phyloP scores from a whole-genome alignment of 2,888 invertebrate species.

The Pyrochroa serraticornis region DNA sequence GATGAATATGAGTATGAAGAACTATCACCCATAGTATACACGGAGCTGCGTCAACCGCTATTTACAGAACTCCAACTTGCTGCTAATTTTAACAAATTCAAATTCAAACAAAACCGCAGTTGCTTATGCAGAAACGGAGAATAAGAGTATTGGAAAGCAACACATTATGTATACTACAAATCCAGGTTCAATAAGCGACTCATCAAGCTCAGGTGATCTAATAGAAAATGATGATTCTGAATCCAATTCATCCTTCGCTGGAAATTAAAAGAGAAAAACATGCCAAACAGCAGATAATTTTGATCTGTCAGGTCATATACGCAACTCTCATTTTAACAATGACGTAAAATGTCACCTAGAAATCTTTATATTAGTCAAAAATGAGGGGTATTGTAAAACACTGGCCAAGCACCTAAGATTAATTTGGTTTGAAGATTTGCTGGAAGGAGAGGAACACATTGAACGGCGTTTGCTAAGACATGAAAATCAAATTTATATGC shows the following conservation, averaged over 20 bases:
- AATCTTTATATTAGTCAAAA: slow-evolving; percentile 6
- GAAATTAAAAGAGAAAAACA: slow-evolving; percentile 12
- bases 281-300: slow-evolving; percentile 10
- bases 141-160: slow-evolving; percentile 12
- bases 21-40: slow-evolving; percentile 7
- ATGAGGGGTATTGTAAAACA: background rate
- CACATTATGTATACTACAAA: slow-evolving; percentile 12
- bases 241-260: slow-evolving; percentile 1
- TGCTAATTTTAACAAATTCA: slow-evolving; percentile 1
- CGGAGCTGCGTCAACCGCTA: slow-evolving; percentile 3
- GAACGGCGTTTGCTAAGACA: slow-evolving; percentile 6
- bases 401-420: slow-evolving; percentile 9
- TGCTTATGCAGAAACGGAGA: slow-evolving; percentile 7
- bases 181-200: slow-evolving; percentile 10
- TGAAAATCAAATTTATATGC: slow-evolving; percentile 6
- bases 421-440: slow-evolving; percentile 7
- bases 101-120: slow-evolving; percentile 5
- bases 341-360: slow-evolving; percentile 6
- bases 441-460: slow-evolving; percentile 7
- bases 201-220: slow-evolving; percentile 9
- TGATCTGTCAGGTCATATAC: slow-evolving; percentile 1
- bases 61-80: slow-evolving; percentile 9
- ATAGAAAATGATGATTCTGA: slow-evolving; percentile 9
- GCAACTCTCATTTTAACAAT: slow-evolving; percentile 5
- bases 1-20: slow-evolving; percentile 8